phyloP scores from a whole-genome alignment of 2,797 vertebrate genomes.

The Oryzias sinensis region DNA sequence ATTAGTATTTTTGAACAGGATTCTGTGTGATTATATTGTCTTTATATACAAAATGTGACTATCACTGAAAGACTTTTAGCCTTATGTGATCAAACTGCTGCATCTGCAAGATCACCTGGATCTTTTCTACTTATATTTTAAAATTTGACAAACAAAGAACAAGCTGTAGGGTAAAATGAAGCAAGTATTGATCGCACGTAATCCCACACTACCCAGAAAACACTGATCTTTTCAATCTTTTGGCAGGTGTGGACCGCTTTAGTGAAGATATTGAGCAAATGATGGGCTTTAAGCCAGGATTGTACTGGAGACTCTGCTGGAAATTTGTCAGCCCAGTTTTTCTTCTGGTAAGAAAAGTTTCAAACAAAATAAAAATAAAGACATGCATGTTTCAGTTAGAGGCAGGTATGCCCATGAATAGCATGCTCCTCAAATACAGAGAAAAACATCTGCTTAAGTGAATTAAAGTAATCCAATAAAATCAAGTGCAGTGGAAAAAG shows the following conservation, averaged over 20 bases:
- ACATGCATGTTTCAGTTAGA: background rate
- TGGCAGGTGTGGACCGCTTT: conserved; percentile 95
- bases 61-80: no score
- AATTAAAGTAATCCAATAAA: conserved; percentile 1
- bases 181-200: no score
- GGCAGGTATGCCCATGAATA: background rate
- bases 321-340: conserved; percentile 97
- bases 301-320: conserved; percentile 99
- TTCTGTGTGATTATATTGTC: no score
- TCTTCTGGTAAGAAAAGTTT: conserved; percentile 83
- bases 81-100: no score
- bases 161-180: no score
- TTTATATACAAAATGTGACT: no score
- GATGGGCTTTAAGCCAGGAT: conserved; percentile 98
- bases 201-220: conserved; percentile 13
- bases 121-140: no score
- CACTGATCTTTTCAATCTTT: conserved; percentile 16
- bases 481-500: background rate
- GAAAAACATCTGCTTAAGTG: conserved; percentile 6
- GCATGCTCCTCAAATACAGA: background rate
- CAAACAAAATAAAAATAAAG: background rate
- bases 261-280: conserved; percentile 95
- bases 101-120: no score
- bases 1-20: no score
- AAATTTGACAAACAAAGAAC: no score